Base-by-base conservation (phyloP, 2,797 vertebrate species). In the Holocentrus rufus region DNA sequence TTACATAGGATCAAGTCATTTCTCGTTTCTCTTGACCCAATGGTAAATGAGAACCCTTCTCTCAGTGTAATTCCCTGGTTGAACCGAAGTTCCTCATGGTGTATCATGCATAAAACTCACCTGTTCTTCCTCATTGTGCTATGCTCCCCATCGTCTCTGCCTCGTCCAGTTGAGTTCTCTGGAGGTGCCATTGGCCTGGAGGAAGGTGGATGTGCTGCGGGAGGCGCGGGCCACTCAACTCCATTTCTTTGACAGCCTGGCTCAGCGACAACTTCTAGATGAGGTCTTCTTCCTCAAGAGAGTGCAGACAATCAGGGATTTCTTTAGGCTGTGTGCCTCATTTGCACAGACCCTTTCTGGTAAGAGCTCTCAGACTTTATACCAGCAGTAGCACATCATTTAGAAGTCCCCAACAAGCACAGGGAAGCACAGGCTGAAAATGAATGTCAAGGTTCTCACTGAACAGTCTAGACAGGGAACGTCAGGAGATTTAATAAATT, bases 241-340 rank as follows among this genome's bases (percentile, higher is more conserved):
- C 4, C 95, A 97, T 79, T 96, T 97, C 91, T 97, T 98, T 77
- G 96, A 98, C 71, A 94, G 94, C 62, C 89, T 92, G 44, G 94
- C 90, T 72, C 96, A 97, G 72, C 91, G 96, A 1, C 95, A 97
- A 87, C 93, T 98, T 68, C 92, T 99, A 80, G 97, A 98, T 62
- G 97, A 99, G 61, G 95, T 98, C 22, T 99, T 99, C 92, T 99
- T 99, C 87, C 93, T 99, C 72, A 97, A 96, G 93, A 95, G 98
- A 68, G 93, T 99, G 27, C 98, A 99, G 71, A 98, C 97, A 46
- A 95, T 99, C 90, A 94, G 95, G 25, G 97, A 99, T 52, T 99
- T 99, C 91, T 99, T 99, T 90, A 93, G 94, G 42, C 95, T 98
- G 8, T 99, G 98, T 68, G 94, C 95, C 69, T 96, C 96, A 47